Evolutionary conservation across 2,888 invertebrate genomes (phyloP), one percentile per base, ranked within the genome.

Genomic region (Limnephilus rhombicus): DNA sequence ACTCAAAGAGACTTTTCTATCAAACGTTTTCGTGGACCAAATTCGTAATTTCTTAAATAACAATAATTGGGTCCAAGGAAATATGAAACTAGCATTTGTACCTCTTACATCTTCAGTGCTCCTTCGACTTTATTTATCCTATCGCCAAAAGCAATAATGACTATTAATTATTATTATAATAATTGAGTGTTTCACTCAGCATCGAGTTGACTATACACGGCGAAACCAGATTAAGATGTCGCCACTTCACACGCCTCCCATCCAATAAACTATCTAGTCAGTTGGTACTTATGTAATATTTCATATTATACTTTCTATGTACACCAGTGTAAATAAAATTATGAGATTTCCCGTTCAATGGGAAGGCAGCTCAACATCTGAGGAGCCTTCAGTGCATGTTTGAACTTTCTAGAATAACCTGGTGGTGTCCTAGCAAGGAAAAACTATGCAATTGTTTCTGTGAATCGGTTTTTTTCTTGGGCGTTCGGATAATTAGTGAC

Each of bases 81-180:
- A 37, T 37, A 86, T 86, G 86, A 41, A 80, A 80, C 34, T 68
- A 68, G 80, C 88, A 89, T 89, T 89, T 89, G 88, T 89, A 89
- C 88, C 88, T 89, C 88, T 89, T 41, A 89, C 88, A 89, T 89
- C 88, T 89, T 89, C n/a, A 89, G 88, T 80, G 88, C 88, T 89
- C 88, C 80, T 89, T 89, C 29, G 41, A 68, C 80, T 41, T 45
- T 80, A 89, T 29, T 86, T 89, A 89, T 80, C 80, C 15, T 45
- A 89, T 80, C 34, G 18, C 49, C 41, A 31, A 41, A 89, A 89
- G 88, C 80, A 80, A 89, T 80, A 45, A 86, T 29, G 31, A 68
- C 53, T 34, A 80, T 89, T 89, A 41, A 68, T 68, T 68, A 68
- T 68, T 68, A n/a, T n/a, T 68, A 68, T 68, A 68, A 68, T 68